Evolutionary conservation across 2,797 vertebrate species (phyloP).

Genomic region (Cynodonichthys magdalenae): DNA sequence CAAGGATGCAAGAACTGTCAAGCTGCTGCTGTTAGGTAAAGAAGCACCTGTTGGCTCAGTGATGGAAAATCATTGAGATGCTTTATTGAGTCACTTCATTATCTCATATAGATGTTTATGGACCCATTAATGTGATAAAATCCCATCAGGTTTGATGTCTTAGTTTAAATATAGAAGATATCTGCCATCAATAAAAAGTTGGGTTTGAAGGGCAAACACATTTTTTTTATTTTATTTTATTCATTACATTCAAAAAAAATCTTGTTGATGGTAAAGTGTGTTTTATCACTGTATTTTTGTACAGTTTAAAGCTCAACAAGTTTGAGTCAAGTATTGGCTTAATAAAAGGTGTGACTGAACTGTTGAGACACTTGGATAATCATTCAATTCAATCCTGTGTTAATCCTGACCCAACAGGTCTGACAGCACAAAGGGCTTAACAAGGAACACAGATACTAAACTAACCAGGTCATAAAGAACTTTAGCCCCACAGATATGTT

Average conservation of each 20-base stretch:
- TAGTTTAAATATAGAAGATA: not conserved
- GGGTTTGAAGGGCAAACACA: not conserved
- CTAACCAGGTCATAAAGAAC: slow-evolving; percentile 5
- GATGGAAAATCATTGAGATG: slow-evolving; percentile 1
- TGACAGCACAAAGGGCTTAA: slow-evolving; percentile 60
- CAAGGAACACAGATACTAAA: slow-evolving; percentile 41
- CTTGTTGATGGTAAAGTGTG: too few relatives aligned
- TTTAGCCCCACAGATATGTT: not conserved
- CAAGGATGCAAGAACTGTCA: slow-evolving; percentile 94
- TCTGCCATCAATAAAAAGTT: not conserved
- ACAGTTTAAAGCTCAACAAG: slow-evolving; percentile 2
- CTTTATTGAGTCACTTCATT: slow-evolving; percentile 5
- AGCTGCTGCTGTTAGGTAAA: slow-evolving; percentile 96
- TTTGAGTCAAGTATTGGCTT: slow-evolving; percentile 36
- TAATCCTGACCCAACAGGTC: slow-evolving; percentile 72
- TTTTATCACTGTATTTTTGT: not conserved
- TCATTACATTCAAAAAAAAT: too few relatives aligned
- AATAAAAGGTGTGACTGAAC: slow-evolving; percentile 54
- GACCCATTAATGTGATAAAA: not conserved
- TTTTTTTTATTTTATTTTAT: too few relatives aligned
- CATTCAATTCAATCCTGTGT: slow-evolving; percentile 57
- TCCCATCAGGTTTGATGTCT: slow-evolving; percentile 12
- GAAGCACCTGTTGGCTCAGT: slow-evolving; percentile 9
- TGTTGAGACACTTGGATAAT: slow-evolving; percentile 59
- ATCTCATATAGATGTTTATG: slow-evolving; percentile 17